Conservation (phyloP, 2,797 vertebrate genomes). For the Periparus ater region DNA sequence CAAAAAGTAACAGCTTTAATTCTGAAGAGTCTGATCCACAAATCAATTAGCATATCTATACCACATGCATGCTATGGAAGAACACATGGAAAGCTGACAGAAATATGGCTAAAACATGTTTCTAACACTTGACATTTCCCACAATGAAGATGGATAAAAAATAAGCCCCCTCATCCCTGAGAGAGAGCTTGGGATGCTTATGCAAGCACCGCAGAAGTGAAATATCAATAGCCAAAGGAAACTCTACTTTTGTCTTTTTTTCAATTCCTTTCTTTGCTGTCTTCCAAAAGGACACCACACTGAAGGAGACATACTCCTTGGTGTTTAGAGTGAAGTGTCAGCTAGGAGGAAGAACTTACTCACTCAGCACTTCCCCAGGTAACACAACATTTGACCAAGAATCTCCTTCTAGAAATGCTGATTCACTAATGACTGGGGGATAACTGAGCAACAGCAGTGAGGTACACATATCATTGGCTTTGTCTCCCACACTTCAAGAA, state of each 20-base stretch:
- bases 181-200: not conserved
- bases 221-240: not conserved
- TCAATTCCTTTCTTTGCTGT: not conserved
- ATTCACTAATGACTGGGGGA: not conserved
- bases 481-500: not conserved
- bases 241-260: not conserved
- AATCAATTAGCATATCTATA: not conserved
- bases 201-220: not conserved
- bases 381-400: not conserved
- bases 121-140: not conserved
- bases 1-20: constrained; percentile 4
- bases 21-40: constrained; percentile 8
- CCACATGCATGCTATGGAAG: not conserved
- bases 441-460: not conserved
- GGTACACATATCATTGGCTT: not conserved
- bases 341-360: not conserved
- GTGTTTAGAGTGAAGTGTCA: not conserved
- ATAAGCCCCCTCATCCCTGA: not conserved
- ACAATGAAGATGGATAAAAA: not conserved
- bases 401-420: not conserved
- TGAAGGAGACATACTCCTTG: not conserved
- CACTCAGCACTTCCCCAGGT: not conserved
- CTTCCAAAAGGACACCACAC: not conserved
- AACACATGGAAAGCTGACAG: not conserved
- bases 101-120: constrained; percentile 40